phyloP scores from a whole-genome alignment of 2,113 vertebrate species.

The Notothenia rossii region DNA sequence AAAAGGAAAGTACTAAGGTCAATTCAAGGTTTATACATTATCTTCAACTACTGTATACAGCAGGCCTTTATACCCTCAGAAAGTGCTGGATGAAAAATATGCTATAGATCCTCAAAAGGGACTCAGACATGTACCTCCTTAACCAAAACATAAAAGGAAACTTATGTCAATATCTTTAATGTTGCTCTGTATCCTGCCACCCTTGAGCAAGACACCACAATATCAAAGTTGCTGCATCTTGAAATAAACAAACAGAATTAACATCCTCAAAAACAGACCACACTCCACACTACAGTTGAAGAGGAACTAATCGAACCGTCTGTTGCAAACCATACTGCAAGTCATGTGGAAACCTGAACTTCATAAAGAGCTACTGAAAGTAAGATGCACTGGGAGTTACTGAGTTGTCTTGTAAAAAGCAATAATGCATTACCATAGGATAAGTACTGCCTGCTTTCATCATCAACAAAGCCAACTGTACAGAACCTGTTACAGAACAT shows the following conservation, averaged over 20 bases:
- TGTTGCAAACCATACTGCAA: not conserved
- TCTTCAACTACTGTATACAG: conserved; percentile 1
- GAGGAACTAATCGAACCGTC: conserved; percentile 13
- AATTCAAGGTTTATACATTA: not conserved
- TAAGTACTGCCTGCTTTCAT: not conserved
- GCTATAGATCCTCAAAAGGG: no score
- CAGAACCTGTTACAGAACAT: not conserved
- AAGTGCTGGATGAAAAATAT: not conserved
- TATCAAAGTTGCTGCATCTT: not conserved
- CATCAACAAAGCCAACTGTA: not conserved
- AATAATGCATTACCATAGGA: not conserved
- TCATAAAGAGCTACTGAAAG: not conserved
- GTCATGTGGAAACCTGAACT: not conserved
- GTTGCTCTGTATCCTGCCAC: not conserved
- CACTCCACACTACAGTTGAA: not conserved
- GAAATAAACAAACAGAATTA: not conserved
- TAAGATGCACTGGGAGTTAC: not conserved
- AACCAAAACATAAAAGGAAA: not conserved
- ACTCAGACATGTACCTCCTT: not conserved
- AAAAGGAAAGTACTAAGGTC: not conserved
- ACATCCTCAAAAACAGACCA: not conserved
- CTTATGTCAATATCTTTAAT: not conserved
- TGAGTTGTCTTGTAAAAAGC: not conserved
- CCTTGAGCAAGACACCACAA: not conserved
- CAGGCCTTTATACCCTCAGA: conserved; percentile 1